Percentiles rank a stretch among this genome's conserved stretches.
Conservation (phyloP, 2,888 invertebrate genomes). For the Chaetogeoica ovagalla region DNA sequence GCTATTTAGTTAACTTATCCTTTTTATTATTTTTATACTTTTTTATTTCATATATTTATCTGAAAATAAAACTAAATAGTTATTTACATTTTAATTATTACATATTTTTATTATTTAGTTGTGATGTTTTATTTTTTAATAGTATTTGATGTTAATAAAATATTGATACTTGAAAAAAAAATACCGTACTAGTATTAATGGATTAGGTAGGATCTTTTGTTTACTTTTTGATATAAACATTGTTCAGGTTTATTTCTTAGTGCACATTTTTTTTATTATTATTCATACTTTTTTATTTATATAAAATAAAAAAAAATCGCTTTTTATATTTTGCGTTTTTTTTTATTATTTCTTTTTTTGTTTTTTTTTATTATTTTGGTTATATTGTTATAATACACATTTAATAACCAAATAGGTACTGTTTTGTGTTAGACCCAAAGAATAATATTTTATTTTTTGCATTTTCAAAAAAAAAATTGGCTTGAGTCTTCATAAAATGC, state of each 20-base stretch:
- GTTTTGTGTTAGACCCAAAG: conserved; percentile 39
- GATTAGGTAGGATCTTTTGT: conserved; percentile 50
- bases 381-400: conserved; percentile 30
- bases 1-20: conserved; percentile 49
- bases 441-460: conserved; percentile 34
- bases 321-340: conserved; percentile 46
- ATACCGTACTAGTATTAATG: conserved; percentile 53
- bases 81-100: conserved; percentile 53
- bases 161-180: conserved; percentile 52
- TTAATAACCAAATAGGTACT: conserved; percentile 31
- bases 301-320: conserved; percentile 41
- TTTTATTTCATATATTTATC: conserved; percentile 53
- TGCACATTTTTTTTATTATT: conserved; percentile 47
- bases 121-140: conserved; percentile 53
- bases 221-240: conserved; percentile 51
- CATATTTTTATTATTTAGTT: conserved; percentile 53
- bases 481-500: conserved; percentile 44
- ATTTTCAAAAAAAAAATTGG: conserved; percentile 39
- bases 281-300: conserved; percentile 51
- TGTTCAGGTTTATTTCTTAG: conserved; percentile 52
- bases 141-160: conserved; percentile 53
- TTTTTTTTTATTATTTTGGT: conserved; percentile 27
- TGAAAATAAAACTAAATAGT: conserved; percentile 45
- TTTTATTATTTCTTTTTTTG: conserved; percentile 7
- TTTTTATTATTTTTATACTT: conserved; percentile 53